Evolutionary conservation across 2,113 vertebrate species (phyloP).

Genomic region (Alouatta palliata): DNA sequence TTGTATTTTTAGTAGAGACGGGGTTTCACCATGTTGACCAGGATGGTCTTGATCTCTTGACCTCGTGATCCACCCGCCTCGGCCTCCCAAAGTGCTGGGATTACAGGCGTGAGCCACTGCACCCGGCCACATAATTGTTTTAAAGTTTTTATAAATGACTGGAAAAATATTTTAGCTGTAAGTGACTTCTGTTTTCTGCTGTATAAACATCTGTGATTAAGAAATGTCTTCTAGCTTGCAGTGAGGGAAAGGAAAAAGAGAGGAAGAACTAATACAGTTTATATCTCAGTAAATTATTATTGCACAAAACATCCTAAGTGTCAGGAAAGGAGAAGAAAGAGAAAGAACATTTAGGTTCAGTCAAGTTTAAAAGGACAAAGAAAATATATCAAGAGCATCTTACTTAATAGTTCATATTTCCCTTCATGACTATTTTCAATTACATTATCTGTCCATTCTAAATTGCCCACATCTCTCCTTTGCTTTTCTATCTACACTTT

Average conservation of each 20-base stretch:
- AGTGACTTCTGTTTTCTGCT: neutral
- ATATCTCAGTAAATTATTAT: neutral
- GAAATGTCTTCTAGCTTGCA: neutral
- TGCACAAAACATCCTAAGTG: neutral
- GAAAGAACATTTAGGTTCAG: neutral
- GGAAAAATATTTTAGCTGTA: constrained; percentile 12
- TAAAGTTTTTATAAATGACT: constrained; percentile 8
- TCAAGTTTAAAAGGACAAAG: neutral
- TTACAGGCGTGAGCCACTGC: too few species aligned
- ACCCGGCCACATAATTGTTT: neutral
- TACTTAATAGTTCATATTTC: constrained; percentile 26
- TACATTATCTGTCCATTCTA: neutral
- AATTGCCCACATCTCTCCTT: neutral
- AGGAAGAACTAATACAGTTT: neutral
- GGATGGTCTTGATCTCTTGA: too few species aligned
- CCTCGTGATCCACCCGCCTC: too few species aligned
- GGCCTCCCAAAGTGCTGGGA: too few species aligned
- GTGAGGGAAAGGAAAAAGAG: neutral
- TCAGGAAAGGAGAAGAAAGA: neutral
- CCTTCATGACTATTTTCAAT: neutral
- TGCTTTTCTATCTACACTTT: neutral
- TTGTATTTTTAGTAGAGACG: too few species aligned
- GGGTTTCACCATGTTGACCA: too few species aligned
- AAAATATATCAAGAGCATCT: neutral
- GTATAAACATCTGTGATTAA: neutral